Evolutionary conservation across 2,888 invertebrate genomes (phyloP).

Genomic region (Marasmarcha lunaedactyla): DNA sequence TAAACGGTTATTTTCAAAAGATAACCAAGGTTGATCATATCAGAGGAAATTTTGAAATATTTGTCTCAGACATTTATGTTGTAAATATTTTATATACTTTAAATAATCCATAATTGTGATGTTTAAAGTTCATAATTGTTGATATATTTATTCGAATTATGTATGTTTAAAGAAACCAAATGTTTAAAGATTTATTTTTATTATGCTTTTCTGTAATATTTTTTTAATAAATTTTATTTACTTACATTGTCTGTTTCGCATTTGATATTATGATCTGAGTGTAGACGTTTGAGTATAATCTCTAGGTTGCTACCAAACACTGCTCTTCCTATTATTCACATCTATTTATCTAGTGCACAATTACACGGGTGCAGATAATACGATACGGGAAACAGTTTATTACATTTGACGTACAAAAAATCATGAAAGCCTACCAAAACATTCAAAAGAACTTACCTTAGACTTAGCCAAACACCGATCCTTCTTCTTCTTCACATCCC

Average conservation of each 20-base stretch:
- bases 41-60: neutral
- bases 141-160: constrained; percentile 5
- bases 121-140: neutral
- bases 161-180: neutral
- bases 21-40: neutral
- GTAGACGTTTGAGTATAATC: too few species aligned
- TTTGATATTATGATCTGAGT: too few species aligned
- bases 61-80: neutral
- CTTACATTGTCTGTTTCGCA: constrained; percentile 18
- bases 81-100: neutral
- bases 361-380: too few species aligned
- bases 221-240: constrained; percentile 32
- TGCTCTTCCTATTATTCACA: too few species aligned
- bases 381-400: too few species aligned
- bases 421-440: too few species aligned
- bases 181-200: constrained; percentile 16
- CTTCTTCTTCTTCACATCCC: too few species aligned
- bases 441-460: too few species aligned
- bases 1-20: neutral
- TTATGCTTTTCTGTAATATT: constrained; percentile 31
- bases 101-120: constrained; percentile 2
- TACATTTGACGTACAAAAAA: too few species aligned
- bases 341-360: too few species aligned
- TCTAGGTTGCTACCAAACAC: too few species aligned
- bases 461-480: too few species aligned